Evolutionary conservation across 2,113 vertebrate species (phyloP), one percentile per base, ranked within the genome.

Genomic region (Gymnorhina tibicen): DNA sequence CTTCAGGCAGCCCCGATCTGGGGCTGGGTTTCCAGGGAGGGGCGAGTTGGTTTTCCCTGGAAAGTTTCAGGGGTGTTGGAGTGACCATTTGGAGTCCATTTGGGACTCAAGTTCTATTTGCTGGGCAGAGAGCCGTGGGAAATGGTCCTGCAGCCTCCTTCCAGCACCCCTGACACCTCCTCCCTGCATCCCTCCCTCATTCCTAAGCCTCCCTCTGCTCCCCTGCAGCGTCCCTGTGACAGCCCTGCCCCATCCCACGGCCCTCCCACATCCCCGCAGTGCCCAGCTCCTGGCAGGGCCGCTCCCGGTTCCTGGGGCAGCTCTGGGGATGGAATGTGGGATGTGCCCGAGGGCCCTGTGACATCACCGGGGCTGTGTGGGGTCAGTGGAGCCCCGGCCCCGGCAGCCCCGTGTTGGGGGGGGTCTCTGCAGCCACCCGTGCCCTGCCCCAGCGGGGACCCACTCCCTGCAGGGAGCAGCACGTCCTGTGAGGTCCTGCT

Each of bases 61-160:
- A 74, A 74, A 79, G 68, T 91, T 94, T 90, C 94, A 39, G 85
- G 42, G 91, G 56, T 90, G 87, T 82, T 69, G 26, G 44, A 91
- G 85, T 19, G 47, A 44, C 66, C 59, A 23, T 19, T 67, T 78
- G 89, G 91, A 87, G 55, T 74, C 74, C 76, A 81, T 62, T 14
- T 53, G 85, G 87, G 35, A 93, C 35, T 33, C 60, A 42, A 56
- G 30, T 4, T 24, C 22, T 28, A 49, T 60, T 63, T 46, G 33
- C 42, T 87, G 72, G 7, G n/a, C 70, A 73, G 14, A 68, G 16
- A 76, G 33, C 35, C 1, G 2, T 79, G 84, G 37, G 73, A 60
- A 87, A 87, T 52, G 22, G 52, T 50, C 50, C 77, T 56, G 41
- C 50, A 55, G 80, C 39, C 39, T 39, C 39, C 39, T 39, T 42